Base-by-base conservation (phyloP, 2,113 vertebrate genomes). In the Pelobates fuscus region DNA sequence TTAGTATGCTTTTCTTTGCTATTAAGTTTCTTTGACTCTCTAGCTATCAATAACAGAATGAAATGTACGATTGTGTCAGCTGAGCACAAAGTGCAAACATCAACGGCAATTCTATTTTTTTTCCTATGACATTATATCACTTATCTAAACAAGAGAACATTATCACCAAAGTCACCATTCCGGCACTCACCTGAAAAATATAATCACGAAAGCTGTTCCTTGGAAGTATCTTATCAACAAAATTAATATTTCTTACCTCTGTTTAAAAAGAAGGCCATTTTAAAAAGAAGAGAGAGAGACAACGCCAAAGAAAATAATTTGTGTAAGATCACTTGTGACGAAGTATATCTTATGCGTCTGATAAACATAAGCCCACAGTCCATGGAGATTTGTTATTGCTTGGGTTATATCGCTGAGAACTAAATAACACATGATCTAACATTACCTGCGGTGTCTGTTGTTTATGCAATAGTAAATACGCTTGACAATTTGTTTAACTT, bases 401-500 rank as follows among this genome's bases (percentile, higher is more conserved):
- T n/a, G n/a, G n/a, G n/a, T 65, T 67, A 58, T 59, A 67, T 66
- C 63, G 55, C 26, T 43, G 30, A 75, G 63, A 41, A 46, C 32
- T 67, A 49, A 59, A 17, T 24, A 25, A 57, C 44, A 23, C 26
- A 59, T 75, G 72, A 66, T 75, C 52, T 75, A 67, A 65, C 54
- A 63, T 63, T 30, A 59, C 43, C 72, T 75, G 44, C 25, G 54
- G 63, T 67, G 72, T 60, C 37, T 11, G 14, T 18, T 75, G 72
- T 75, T 75, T 75, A 75, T 75, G 58, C 52, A 67, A 58, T 67
- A 67, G 63, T 75, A 75, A 75, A 75, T 75, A 67, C n/a, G 20
- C 21, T 57, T 75, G 72, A 75, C 72, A 75, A 75, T 66, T 67
- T 67, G 72, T 75, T 75, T 75, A 75, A 67, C 63, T 32, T 75